Evolutionary conservation across 2,113 vertebrate species (phyloP), one percentile per base, ranked within the genome.

Genomic region (Elgaria multicarinata): DNA sequence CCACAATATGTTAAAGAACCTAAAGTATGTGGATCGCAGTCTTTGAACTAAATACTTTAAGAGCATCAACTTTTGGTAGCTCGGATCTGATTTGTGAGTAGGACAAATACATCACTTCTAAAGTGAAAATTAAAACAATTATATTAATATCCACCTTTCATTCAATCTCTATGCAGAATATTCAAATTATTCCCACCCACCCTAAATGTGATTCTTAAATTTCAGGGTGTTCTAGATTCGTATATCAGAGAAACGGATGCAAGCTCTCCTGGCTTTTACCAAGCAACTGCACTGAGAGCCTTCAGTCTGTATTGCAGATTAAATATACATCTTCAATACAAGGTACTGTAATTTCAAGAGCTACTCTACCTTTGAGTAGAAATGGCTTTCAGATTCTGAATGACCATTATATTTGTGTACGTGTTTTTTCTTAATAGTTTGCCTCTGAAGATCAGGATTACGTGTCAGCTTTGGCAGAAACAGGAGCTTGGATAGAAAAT

Each of bases 311-410:
- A 98, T 72, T 96, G 97, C 26, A 97, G 98, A 2, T 96, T 99
- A 74, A 93, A 94, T 24, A 91, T 98, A 86, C 99, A 99, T 92
- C 96, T 99, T 28, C 98, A 99, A 20, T 94, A 98, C 86, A 97
- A 96, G 93, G 99, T 99, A 93, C 1, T 24, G 7, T 69, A 69
- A 16, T 1, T 0, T 89, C n/a, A 84, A 33, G 3, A 67, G 22
- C 20, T 31, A 42, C 22, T 72, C 0, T 46, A 22, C 16, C 10
- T 33, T 74, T 72, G 46, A 66, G 33, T 4, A 78, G 58, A 39
- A 24, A 66, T 50, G 55, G 42, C 1, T 75, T 2, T 89, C 13
- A 39, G 1, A 55, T 2, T 31, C 18, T 24, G 44, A 4, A 76
- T 44, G 0, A 67, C 5, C 28, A 42, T 33, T 62, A 22, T 18